Conservation (phyloP, 2,888 invertebrate species). For the Mesoligia furuncula region DNA sequence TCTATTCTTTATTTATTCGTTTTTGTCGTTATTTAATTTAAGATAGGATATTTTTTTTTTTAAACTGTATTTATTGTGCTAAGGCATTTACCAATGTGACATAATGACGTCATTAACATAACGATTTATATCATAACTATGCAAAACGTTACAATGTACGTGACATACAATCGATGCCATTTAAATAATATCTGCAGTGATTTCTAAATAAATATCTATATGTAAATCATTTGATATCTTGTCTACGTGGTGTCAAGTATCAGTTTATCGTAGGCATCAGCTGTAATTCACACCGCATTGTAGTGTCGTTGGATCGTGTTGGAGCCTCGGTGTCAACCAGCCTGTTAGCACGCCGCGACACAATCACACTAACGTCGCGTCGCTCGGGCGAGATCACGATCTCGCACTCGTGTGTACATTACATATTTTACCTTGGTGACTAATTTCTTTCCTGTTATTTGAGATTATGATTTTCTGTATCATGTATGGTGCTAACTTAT, state of each 20-base stretch:
- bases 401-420: conserved; percentile 71
- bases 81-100: conserved; percentile 13
- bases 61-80: neutral
- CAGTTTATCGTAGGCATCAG: conserved; percentile 82
- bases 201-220: conserved; percentile 71
- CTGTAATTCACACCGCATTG: conserved; percentile 82
- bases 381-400: conserved; percentile 67
- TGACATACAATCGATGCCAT: conserved; percentile 49
- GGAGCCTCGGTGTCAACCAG: conserved; percentile 75
- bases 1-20: neutral
- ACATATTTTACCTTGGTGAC: conserved; percentile 62
- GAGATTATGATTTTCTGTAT: conserved; percentile 60
- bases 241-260: conserved; percentile 77
- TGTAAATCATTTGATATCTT: conserved; percentile 84
- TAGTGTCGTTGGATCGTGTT: conserved; percentile 74
- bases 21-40: neutral
- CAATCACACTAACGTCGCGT: conserved; percentile 82
- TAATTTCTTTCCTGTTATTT: conserved; percentile 59
- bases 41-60: neutral
- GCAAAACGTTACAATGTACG: conserved; percentile 17
- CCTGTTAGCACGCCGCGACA: conserved; percentile 78
- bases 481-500: conserved; percentile 49
- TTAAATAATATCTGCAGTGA: conserved; percentile 62
- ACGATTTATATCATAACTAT: neutral
- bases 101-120: conserved; percentile 39